Percentiles rank a stretch among this genome's conserved stretches.
These are phyloP conservation scores for Raja brachyura DNA, from an alignment of 2,113 vertebrate species.

Conservation along the genomic window DNA sequence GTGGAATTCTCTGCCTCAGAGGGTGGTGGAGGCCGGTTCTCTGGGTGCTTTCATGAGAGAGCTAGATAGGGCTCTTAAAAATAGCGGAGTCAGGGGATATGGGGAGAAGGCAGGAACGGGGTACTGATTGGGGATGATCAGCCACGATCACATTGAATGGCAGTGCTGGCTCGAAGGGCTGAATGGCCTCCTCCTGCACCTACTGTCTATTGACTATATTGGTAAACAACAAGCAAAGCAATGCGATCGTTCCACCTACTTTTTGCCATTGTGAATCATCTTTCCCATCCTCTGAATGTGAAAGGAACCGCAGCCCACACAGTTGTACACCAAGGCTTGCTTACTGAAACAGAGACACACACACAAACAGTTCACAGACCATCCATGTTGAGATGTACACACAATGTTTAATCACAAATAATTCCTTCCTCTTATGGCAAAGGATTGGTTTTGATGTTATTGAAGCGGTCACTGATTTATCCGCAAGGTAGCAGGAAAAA, in stretches of 20 bases:
- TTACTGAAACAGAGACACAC: slow-evolving; percentile 58
- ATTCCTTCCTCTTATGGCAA: not conserved
- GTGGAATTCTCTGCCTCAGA: no score
- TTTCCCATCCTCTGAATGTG: slow-evolving; percentile 76
- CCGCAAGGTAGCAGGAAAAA: no score
- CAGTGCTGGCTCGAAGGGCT: no score
- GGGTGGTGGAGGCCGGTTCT: no score
- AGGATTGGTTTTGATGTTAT: not conserved
- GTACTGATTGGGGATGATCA: no score
- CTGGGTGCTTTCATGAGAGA: no score
- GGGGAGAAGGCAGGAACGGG: no score
- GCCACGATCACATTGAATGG: no score
- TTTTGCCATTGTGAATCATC: slow-evolving; percentile 57
- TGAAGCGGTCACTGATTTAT: not conserved
- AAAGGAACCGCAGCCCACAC: slow-evolving; percentile 79
- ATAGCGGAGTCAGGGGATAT: no score
- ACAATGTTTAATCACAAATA: not conserved
- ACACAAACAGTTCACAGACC: not conserved
- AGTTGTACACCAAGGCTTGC: slow-evolving; percentile 81
- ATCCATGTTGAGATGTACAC: not conserved
- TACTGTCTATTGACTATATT: not conserved
- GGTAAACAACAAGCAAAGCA: not conserved
- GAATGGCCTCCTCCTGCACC: no score
- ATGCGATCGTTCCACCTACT: slow-evolving; percentile 50
- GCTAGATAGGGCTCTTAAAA: no score